Evolutionary conservation across 2,888 invertebrate species (phyloP), one percentile per base, ranked within the genome.

Genomic region (Xestobium rufovillosum): DNA sequence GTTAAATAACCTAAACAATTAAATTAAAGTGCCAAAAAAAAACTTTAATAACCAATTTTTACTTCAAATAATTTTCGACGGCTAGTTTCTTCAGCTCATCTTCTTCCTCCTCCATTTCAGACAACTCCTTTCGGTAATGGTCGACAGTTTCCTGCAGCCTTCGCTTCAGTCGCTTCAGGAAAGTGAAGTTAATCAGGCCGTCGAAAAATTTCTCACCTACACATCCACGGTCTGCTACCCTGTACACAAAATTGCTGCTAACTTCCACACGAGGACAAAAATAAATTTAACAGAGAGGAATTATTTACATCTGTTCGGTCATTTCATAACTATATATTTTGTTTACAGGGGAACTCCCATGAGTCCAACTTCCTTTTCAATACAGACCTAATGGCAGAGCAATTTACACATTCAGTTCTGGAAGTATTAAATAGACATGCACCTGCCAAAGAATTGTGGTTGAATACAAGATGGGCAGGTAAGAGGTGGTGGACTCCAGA

Each of bases 171-270:
- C 74, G 76, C 54, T 83, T 85, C 56, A 80, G 57, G 50, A 78
- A 75, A 31, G 70, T 73, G 16, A 78, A 66, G 52, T 82, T 75
- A 9, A 78, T 70, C 58, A 81, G 72, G 2, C 76, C 77, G 44
- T 82, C 80, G 55, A 85, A 87, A 60, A 86, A 84, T 56, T 77
- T 78, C 45, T 79, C 75, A 2, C 86, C 82, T 1, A 84, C 74
- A 41, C 84, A 80, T 32, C 73, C 74, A 39, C 68, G 66, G 48
- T 75, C 71, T 13, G 64, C 60, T 11, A 64, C 55, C 36, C 75
- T 77, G 52, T 12, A 56, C 53, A 38, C 30, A 42, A 32, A 17
- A n/a, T n/a, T n/a, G n/a, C n/a, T n/a, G n/a, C n/a, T n/a, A n/a
- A n/a, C n/a, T n/a, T n/a, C n/a, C n/a, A n/a, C n/a, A n/a, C n/a